phyloP scores from a whole-genome alignment of 2,113 vertebrate genomes.

The Peromyscus californicus region DNA sequence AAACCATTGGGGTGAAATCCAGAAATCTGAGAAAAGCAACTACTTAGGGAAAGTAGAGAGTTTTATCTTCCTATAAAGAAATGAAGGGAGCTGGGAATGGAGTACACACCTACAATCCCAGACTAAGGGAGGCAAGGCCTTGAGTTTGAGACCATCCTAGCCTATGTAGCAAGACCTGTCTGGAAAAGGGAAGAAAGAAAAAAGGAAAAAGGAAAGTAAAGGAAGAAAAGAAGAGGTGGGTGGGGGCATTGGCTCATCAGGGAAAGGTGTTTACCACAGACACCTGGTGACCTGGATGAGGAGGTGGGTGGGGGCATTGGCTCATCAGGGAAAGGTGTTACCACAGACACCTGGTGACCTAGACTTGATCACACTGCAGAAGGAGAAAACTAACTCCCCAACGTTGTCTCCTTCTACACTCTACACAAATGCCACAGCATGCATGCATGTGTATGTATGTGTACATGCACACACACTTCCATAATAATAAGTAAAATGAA shows the following conservation, averaged over 20 bases:
- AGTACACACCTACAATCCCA: neutral
- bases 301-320: neutral
- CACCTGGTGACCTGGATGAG: too few relatives aligned
- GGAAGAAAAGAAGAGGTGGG: neutral
- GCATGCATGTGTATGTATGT: neutral
- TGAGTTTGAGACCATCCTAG: neutral
- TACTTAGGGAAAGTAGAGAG: neutral
- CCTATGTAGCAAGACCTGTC: neutral
- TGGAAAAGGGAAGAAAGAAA: neutral
- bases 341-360: neutral
- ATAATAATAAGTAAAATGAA: neutral
- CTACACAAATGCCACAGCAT: neutral
- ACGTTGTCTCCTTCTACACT: neutral
- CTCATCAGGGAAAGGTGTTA: neutral
- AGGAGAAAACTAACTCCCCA: neutral
- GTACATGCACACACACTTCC: neutral
- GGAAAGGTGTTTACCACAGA: neutral
- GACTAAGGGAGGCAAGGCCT: neutral
- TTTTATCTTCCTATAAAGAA: conserved; percentile 37
- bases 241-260: neutral
- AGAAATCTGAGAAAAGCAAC: conserved; percentile 6
- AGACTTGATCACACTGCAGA: neutral
- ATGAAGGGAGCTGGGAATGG: neutral
- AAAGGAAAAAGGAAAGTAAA: neutral
- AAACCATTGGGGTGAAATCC: neutral